Conservation (phyloP, 2,888 invertebrate genomes). For the Sarcophaga subvicina region DNA sequence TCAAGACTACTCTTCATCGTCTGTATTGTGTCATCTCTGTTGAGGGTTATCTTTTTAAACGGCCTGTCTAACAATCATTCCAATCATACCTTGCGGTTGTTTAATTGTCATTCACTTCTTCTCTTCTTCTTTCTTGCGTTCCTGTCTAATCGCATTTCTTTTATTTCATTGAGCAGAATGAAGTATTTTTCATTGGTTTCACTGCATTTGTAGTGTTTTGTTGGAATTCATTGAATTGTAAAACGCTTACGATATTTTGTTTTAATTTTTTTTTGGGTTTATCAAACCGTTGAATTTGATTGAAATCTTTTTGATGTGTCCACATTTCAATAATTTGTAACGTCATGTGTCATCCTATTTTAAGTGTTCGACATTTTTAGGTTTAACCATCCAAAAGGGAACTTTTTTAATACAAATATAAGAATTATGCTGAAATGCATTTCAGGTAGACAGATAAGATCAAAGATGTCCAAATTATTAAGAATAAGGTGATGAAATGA, state of each 20-base stretch:
- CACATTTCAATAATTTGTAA: slow-evolving; percentile 40
- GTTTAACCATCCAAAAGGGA: neutral
- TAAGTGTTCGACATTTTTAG: neutral
- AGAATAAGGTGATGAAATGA: neutral
- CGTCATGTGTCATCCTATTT: slow-evolving; percentile 49
- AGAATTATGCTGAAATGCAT: too few relatives aligned
- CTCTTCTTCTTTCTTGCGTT: neutral
- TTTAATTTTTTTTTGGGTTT: neutral
- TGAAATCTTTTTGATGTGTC: slow-evolving; percentile 52
- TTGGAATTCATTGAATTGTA: neutral
- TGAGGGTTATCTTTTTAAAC: too few relatives aligned
- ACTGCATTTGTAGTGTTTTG: neutral
- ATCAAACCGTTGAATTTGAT: slow-evolving; percentile 33
- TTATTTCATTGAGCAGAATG: neutral
- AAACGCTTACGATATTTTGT: neutral
- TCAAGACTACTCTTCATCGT: neutral
- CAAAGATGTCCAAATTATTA: neutral
- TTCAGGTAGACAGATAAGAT: neutral
- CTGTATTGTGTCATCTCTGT: neutral
- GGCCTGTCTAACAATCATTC: neutral
- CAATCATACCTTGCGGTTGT: neutral
- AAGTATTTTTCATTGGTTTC: neutral
- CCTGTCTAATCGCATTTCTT: neutral
- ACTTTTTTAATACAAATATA: neutral
- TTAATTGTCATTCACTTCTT: neutral